These are phyloP conservation scores for Tholera decimalis DNA, from an alignment of 2,888 invertebrate species.

Conservation along the genomic window DNA sequence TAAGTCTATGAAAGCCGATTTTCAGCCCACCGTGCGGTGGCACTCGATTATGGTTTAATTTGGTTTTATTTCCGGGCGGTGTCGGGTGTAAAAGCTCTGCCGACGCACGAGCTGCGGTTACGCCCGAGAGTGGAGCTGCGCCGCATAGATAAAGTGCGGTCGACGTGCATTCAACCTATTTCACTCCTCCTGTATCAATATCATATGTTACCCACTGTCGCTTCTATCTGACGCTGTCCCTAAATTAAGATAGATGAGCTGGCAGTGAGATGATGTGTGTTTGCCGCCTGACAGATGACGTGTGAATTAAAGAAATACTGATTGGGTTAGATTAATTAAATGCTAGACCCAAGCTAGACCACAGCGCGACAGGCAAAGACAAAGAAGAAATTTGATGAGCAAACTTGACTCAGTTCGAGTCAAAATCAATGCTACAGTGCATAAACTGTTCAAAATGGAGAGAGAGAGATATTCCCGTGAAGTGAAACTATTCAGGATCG, in stretches of 20 bases:
- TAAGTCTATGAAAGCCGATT: too few species aligned
- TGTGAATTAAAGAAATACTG: neutral
- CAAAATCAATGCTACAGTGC: too few species aligned
- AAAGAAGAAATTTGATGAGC: neutral
- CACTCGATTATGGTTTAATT: constrained; percentile 66
- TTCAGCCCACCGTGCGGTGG: constrained; percentile 34
- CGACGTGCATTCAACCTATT: constrained; percentile 53
- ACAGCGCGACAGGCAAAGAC: neutral
- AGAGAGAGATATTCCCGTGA: neutral
- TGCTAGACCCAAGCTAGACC: neutral
- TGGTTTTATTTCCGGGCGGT: constrained; percentile 67
- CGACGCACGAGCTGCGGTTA: constrained; percentile 75
- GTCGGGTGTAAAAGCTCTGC: constrained; percentile 60
- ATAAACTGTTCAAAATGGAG: neutral
- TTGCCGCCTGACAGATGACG: neutral
- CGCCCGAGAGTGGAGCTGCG: constrained; percentile 61
- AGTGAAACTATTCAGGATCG: neutral
- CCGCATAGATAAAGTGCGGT: constrained; percentile 76
- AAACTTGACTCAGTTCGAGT: neutral
- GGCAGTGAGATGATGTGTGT: neutral
- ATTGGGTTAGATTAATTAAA: neutral
- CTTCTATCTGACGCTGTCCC: constrained; percentile 2
- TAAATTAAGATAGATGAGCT: constrained; percentile 6
- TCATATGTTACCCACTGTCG: constrained; percentile 22
- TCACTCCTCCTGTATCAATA: constrained; percentile 41